Percentiles rank a stretch among this genome's conserved stretches.
phyloP scores from a whole-genome alignment of 2,113 vertebrate genomes.

The Hemiscyllium ocellatum region DNA sequence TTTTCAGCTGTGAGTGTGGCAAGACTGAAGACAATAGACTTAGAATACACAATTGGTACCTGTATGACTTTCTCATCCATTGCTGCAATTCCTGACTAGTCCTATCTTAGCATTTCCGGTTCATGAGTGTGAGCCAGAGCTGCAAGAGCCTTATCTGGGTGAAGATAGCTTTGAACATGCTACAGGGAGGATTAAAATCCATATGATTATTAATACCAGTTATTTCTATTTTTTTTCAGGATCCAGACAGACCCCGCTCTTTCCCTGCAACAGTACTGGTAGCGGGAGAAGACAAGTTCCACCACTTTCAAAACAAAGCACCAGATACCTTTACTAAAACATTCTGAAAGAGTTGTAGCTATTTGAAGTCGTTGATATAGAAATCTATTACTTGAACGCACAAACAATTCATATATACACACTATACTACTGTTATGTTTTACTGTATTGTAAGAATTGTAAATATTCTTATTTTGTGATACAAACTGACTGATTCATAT shows the following conservation, averaged over 20 bases:
- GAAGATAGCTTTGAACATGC: not conserved
- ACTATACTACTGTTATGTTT: not conserved
- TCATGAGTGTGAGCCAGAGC: not conserved
- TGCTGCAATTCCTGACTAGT: not conserved
- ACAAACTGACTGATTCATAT: too few relatives aligned
- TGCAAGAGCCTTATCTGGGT: not conserved
- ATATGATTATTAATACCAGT: not conserved
- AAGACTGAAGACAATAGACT: not conserved
- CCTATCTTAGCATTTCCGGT: not conserved
- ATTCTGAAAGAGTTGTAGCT: not conserved
- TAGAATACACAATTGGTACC: not conserved
- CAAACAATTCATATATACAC: not conserved
- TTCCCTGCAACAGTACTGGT: constrained; percentile 54
- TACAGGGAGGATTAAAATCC: not conserved
- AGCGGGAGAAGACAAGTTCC: constrained; percentile 56
- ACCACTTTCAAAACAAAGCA: constrained; percentile 52
- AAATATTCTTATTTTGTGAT: not conserved
- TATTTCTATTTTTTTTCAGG: constrained; percentile 44
- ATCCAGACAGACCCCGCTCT: constrained; percentile 55
- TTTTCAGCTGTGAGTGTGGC: not conserved
- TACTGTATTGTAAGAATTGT: not conserved
- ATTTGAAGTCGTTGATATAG: not conserved
- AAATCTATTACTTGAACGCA: not conserved
- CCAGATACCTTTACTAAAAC: constrained; percentile 29
- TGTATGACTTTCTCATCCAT: not conserved